phyloP scores from a whole-genome alignment of 2,797 vertebrate genomes.

The Nyctibius grandis region DNA sequence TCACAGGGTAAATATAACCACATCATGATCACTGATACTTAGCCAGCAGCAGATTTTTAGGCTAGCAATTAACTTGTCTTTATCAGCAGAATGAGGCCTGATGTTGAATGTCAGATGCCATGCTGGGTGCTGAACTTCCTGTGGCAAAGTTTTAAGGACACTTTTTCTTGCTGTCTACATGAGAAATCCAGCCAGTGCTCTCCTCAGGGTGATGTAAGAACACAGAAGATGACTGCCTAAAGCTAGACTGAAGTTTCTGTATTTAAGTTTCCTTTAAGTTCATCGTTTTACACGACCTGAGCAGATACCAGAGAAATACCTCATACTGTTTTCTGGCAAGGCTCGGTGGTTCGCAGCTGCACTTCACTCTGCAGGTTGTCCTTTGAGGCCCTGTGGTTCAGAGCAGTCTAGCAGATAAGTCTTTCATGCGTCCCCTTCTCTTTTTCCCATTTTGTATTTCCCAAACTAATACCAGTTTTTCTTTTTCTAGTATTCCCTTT shows the following conservation, averaged over 20 bases:
- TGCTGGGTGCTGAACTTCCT: not conserved
- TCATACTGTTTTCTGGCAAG: not conserved
- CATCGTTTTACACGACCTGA: not conserved
- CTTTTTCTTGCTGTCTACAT: not conserved
- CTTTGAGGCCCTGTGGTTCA: not conserved
- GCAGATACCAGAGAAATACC: not conserved
- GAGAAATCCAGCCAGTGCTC: not conserved
- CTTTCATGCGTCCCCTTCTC: not conserved
- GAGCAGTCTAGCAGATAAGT: not conserved
- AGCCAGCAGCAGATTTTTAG: conserved; percentile 9
- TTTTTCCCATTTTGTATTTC: not conserved
- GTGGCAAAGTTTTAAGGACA: not conserved
- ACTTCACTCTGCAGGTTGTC: not conserved
- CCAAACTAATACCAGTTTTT: not conserved
- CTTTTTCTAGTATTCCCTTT: not conserved
- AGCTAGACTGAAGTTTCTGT: not conserved
- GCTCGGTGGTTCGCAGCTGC: not conserved
- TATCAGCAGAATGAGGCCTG: not conserved
- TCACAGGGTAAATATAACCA: not conserved
- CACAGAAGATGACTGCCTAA: not conserved
- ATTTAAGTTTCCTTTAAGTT: not conserved
- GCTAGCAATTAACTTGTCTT: conserved; percentile 9
- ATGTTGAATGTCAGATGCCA: not conserved
- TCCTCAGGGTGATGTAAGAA: not conserved
- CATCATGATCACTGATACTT: not conserved